Evolutionary conservation across 2,797 vertebrate species (phyloP), one percentile per base, ranked within the genome.

Genomic region (Limnodromus scolopaceus): DNA sequence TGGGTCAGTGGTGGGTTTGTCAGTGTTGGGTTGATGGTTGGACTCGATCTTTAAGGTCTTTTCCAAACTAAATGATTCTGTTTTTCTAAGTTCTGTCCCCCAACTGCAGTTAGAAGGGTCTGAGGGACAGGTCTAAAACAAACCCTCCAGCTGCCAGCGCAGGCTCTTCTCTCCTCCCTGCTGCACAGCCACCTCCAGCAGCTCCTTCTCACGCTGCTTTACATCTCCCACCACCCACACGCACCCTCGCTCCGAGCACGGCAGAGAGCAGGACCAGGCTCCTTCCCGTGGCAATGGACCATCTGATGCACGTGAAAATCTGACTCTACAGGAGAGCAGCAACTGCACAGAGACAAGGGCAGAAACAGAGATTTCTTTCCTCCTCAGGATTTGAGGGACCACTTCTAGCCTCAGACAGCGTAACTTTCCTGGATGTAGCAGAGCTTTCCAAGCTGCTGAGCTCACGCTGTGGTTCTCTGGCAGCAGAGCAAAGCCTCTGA

Each of bases 11-110:
- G 11, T n/a, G 20, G 28, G n/a, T 10, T 60, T 48, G 16, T 13
- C 27, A 65, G 5, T 6, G 5, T 6, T 23, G 53, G 32, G 36
- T 57, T 70, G 63, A 78, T 0, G 0, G 15, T 2, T 53, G 54
- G 10, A 69, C 38, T 53, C 3, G 8, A 48, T 65, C 38, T 78
- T 10, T 53, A 69, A 76, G 0, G 3, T 30, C 48, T 71, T 68
- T 83, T 45, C 18, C 58, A 55, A 57, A 7, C 46, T 16, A 60
- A 91, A 61, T 4, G 8, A 61, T 53, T 45, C 54, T 12, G 17
- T 16, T 32, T 24, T 60, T 34, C 30, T 53, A 39, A 65, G 41
- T 72, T 61, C 48, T 57, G 64, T 7, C 36, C 64, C 39, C 16
- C 45, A 54, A 23, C 4, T 74, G 58, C 25, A 39, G 28, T 79